Percentiles rank a stretch among this genome's conserved stretches.
Conservation (phyloP, 2,888 invertebrate genomes). For the Escarpia spicata region DNA sequence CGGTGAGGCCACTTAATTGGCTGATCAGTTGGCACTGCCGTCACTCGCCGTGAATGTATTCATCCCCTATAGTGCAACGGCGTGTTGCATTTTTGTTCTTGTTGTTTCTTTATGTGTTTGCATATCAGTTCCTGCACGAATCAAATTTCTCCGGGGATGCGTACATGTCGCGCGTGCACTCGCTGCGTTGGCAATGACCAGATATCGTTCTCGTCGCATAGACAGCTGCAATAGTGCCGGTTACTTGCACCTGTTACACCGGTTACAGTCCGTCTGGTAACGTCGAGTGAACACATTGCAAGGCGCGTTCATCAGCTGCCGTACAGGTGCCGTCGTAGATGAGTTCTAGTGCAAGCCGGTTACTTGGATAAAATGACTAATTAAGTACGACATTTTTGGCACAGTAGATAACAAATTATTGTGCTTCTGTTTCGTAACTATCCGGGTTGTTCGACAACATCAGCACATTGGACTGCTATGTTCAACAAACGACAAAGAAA, state of each 20-base stretch:
- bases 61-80: not conserved
- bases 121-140: not conserved
- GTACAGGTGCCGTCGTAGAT: not conserved
- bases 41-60: not conserved
- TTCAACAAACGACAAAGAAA: not conserved
- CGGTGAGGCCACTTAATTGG: not conserved
- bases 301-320: not conserved
- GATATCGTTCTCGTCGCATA: not conserved
- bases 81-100: not conserved
- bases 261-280: not conserved
- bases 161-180: not conserved
- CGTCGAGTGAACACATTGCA: not conserved
- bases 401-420: not conserved
- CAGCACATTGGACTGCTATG: not conserved
- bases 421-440: not conserved
- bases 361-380: not conserved
- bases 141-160: not conserved
- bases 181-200: not conserved
- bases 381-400: not conserved
- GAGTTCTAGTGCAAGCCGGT: not conserved
- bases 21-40: not conserved
- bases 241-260: not conserved
- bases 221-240: not conserved
- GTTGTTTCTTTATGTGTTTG: not conserved
- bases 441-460: not conserved